Evolutionary conservation across 1,140 invertebrate species (phyloP), one percentile per base, ranked within the genome.

Genomic region (Brachionus paranguensis): DNA sequence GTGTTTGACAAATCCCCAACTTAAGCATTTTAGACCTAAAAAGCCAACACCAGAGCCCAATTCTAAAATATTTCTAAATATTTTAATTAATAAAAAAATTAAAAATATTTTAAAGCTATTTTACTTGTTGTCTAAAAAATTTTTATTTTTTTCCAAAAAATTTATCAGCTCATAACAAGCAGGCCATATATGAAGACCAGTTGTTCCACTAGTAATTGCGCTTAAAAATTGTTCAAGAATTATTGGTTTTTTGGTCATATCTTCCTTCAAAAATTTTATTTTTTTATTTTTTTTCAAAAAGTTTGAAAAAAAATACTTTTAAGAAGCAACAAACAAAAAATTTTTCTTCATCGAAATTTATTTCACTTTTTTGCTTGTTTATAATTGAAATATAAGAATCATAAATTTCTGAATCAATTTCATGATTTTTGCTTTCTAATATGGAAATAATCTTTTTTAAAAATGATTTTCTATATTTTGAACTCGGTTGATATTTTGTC

Each of bases 171-270:
- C 33, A 43, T 43, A 43, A 20, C 70, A 74, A 74, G 70, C 70
- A 43, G 70, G 70, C 70, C 70, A 74, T 37, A 45, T 20, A 45
- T 74, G 70, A 43, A 74, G 41, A n/a, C 70, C 70, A 45, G 70
- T 74, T n/a, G 70, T 74, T 74, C 70, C 70, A 74, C 37, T 7
- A 1, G 70, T 17, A 1, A 74, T 74, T 43, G 17, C 41, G 37
- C 70, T 74, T 24, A 43, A 24, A 74, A 43, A 74, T 45, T 74
- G 70, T 17, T 74, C 70, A 43, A 74, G n/a, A 20, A 74, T 24
- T 43, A 74, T 45, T 17, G 70, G 70, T 43, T 74, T 45, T 20
- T 74, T 43, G 17, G 17, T 10, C 14, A 74, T 20, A 43, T 74
- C 70, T 7, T 37, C 65, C 65, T 68, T 68, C 1, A n/a, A n/a